phyloP scores from a whole-genome alignment of 2,888 invertebrate genomes.

The Colostygia pectinataria region DNA sequence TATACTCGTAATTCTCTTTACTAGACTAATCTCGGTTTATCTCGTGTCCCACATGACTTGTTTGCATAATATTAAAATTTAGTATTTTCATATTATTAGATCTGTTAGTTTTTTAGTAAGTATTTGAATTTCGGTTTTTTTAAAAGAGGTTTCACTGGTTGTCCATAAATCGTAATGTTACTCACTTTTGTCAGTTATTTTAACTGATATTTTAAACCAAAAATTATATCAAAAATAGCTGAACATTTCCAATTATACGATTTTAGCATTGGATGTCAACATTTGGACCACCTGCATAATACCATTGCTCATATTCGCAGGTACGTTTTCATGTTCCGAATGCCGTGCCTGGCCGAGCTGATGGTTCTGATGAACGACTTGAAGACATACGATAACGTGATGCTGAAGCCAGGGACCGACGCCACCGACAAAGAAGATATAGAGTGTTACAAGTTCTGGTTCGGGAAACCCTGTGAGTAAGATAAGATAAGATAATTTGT shows the following conservation, averaged over 20 bases:
- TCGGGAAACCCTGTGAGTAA: slow-evolving; percentile 78
- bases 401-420: slow-evolving; percentile 56
- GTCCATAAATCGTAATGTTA: too few relatives aligned
- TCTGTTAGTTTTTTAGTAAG: too few relatives aligned
- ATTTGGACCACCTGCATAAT: neutral
- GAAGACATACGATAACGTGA: slow-evolving; percentile 53
- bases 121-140: neutral
- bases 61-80: too few relatives aligned
- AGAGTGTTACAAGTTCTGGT: slow-evolving; percentile 84
- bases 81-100: too few relatives aligned
- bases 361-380: slow-evolving; percentile 70
- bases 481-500: too few relatives aligned
- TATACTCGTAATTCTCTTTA: too few relatives aligned
- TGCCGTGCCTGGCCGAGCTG: slow-evolving; percentile 81
- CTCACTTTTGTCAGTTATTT: too few relatives aligned
- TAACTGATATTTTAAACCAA: too few relatives aligned
- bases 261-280: too few relatives aligned
- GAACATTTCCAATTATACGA: too few relatives aligned
- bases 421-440: slow-evolving; percentile 70
- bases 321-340: slow-evolving; percentile 83
- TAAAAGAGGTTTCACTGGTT: too few relatives aligned
- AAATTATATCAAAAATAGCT: too few relatives aligned
- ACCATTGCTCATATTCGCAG: slow-evolving; percentile 49
- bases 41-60: neutral
- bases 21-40: neutral